Conservation (phyloP, 2,113 vertebrate species). For the human region DNA sequence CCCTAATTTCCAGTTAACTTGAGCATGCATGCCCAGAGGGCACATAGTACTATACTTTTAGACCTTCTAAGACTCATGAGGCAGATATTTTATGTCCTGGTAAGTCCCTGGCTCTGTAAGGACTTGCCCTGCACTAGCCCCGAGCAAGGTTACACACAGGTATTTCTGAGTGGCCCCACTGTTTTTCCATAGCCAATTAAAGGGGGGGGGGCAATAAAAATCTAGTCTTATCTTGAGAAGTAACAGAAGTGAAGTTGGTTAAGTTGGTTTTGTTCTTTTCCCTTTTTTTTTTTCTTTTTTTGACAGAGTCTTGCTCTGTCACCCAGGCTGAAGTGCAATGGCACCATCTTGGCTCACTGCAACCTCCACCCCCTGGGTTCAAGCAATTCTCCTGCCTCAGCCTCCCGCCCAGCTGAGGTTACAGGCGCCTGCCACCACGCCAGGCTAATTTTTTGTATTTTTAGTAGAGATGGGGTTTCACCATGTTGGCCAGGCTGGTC, state of each 20-base stretch:
- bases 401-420: no score
- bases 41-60: not conserved
- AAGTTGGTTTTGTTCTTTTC: not conserved
- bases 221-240: not conserved
- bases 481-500: no score
- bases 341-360: no score
- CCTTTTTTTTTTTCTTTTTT: no score
- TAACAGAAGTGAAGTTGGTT: not conserved
- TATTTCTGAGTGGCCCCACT: not conserved
- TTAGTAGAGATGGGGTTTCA: no score
- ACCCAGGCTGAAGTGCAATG: no score
- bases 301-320: no score
- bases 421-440: no score
- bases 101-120: not conserved
- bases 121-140: not conserved
- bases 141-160: not conserved
- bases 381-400: no score
- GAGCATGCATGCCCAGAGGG: slow-evolving; percentile 36
- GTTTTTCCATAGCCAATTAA: not conserved
- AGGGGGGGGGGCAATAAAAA: not conserved
- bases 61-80: not conserved
- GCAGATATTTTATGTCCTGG: not conserved
- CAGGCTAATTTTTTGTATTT: no score
- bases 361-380: no score
- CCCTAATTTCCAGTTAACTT: slow-evolving; percentile 65